phyloP scores from a whole-genome alignment of 2,888 invertebrate genomes.

The Branchipolynoe longqiensis region DNA sequence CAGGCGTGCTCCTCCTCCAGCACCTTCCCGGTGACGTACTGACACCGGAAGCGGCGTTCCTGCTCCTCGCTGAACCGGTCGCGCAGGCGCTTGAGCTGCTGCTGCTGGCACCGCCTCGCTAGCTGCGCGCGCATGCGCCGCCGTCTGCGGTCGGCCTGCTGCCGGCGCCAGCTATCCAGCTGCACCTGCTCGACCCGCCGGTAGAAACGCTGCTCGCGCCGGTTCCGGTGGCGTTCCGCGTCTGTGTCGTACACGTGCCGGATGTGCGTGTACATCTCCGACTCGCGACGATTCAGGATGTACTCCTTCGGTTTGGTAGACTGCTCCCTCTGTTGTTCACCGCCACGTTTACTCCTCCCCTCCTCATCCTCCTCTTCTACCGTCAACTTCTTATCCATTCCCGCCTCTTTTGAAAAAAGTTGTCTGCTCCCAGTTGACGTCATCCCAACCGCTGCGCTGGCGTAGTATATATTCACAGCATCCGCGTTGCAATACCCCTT shows the following conservation, averaged over 20 bases:
- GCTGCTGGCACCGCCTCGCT: constrained; percentile 3
- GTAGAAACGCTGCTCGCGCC: constrained; percentile 24
- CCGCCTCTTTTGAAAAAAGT: not conserved
- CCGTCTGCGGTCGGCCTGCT: constrained; percentile 4
- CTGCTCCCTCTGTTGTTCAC: not conserved
- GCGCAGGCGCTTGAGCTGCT: constrained; percentile 48
- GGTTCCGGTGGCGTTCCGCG: constrained; percentile 14
- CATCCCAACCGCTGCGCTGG: not conserved
- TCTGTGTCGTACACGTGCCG: constrained; percentile 43
- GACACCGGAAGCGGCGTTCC: constrained; percentile 35
- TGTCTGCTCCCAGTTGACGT: not conserved
- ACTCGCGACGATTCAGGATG: constrained; percentile 35
- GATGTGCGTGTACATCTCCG: constrained; percentile 25
- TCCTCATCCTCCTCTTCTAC: constrained; percentile 4
- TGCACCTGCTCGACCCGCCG: constrained; percentile 14
- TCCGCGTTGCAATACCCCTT: constrained; percentile 15
- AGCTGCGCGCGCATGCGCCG: not conserved
- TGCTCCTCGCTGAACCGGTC: constrained; percentile 48
- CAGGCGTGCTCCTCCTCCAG: constrained; percentile 50
- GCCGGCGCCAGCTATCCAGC: constrained; percentile 11
- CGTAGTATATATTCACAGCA: constrained; percentile 32
- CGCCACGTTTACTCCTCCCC: not conserved
- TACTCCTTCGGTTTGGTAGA: constrained; percentile 28
- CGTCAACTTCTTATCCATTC: not conserved
- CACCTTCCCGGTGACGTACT: constrained; percentile 53